phyloP scores from a whole-genome alignment of 1,140 invertebrate species.

The Ridgeia piscesae region DNA sequence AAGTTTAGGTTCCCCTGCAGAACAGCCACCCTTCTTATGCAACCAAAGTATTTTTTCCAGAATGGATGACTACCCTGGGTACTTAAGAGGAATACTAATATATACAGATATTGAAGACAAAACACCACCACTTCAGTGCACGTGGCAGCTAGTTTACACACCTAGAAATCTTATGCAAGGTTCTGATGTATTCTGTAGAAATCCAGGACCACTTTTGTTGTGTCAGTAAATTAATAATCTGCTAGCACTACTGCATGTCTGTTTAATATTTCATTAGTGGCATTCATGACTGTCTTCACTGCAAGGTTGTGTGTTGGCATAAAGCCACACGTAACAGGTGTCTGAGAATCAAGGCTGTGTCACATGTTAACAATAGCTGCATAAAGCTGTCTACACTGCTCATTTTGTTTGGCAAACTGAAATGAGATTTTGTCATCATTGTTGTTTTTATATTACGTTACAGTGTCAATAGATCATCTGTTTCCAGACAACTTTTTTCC shows the following conservation, averaged over 20 bases:
- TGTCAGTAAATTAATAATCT: background rate
- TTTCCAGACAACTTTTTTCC: no score
- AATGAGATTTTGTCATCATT: background rate
- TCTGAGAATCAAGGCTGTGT: background rate
- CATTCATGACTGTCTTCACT: background rate
- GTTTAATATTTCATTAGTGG: background rate
- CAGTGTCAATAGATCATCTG: no score
- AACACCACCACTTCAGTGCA: background rate
- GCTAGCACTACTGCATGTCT: background rate
- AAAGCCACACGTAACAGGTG: background rate
- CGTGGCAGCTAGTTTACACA: background rate
- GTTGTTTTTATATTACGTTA: no score
- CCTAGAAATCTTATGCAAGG: background rate
- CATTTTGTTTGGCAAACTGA: background rate
- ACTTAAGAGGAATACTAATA: no score
- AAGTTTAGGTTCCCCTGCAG: no score
- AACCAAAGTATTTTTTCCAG: no score
- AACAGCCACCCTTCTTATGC: no score
- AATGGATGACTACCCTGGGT: no score
- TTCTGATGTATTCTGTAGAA: background rate
- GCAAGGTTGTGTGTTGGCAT: background rate
- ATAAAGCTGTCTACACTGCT: background rate
- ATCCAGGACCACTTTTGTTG: background rate
- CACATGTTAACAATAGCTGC: background rate
- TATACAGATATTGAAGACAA: no score